Conservation (phyloP, 2,888 invertebrate species). For the Imbricaverruca yamaguchii region DNA sequence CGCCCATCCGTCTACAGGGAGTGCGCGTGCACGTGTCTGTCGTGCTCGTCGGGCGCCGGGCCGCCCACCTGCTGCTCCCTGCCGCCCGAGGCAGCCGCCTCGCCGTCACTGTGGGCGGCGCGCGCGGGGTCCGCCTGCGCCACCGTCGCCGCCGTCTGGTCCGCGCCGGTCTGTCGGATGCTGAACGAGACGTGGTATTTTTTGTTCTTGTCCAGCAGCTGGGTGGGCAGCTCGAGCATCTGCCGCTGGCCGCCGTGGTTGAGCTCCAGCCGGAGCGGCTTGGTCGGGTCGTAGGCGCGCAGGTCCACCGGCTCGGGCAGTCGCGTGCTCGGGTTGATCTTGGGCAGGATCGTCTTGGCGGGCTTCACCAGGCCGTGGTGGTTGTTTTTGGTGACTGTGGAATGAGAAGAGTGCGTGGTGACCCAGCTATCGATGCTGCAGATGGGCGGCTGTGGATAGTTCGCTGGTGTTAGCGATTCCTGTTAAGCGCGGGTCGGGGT, state of each 20-base stretch:
- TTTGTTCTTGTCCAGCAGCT: slow-evolving; percentile 77
- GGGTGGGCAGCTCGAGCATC: slow-evolving; percentile 71
- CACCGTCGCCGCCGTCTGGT: too few species aligned
- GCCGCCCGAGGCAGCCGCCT: neutral
- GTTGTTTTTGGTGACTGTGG: slow-evolving; percentile 64
- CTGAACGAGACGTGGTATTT: slow-evolving; percentile 89
- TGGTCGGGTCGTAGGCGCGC: slow-evolving; percentile 39
- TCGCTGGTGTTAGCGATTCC: too few species aligned
- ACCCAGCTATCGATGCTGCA: too few species aligned
- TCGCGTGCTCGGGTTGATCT: slow-evolving; percentile 23
- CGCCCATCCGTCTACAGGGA: neutral
- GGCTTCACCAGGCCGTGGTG: slow-evolving; percentile 68
- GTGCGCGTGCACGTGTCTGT: neutral
- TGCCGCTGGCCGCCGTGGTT: slow-evolving; percentile 77
- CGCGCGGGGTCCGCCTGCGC: neutral
- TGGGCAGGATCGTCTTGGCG: slow-evolving; percentile 27
- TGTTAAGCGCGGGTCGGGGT: too few species aligned
- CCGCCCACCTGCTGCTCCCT: neutral
- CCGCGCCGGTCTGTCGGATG: slow-evolving; percentile 43
- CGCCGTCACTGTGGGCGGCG: slow-evolving; percentile 10
- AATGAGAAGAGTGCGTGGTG: neutral
- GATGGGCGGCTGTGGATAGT: too few species aligned
- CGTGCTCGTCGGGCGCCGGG: neutral
- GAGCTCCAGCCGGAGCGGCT: slow-evolving; percentile 56
- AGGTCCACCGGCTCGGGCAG: slow-evolving; percentile 37